A percentile compares a stretch with the other conserved stretches of the same genome.
Conservation (phyloP, 2,113 vertebrate genomes). For the Apeltes quadracus region DNA sequence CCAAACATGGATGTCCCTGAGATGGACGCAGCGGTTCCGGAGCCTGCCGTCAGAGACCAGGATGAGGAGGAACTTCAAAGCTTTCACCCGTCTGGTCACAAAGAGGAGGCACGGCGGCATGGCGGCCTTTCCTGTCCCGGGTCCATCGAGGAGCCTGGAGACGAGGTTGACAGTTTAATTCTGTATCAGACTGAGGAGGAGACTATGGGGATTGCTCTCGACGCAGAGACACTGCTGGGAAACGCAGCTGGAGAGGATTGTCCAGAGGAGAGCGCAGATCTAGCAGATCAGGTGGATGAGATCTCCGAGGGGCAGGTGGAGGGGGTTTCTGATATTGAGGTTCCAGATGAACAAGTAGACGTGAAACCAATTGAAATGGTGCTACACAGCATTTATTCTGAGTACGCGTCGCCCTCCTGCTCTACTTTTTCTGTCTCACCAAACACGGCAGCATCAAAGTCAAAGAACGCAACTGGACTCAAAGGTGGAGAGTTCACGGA, state of each 20-base stretch:
- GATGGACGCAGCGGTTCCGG: slow-evolving; percentile 36
- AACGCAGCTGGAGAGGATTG: slow-evolving; percentile 7
- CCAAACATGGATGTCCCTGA: slow-evolving; percentile 31
- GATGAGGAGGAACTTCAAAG: slow-evolving; percentile 38
- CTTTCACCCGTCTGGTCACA: slow-evolving; percentile 8
- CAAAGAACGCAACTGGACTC: slow-evolving; percentile 10
- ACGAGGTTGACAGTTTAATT: slow-evolving; percentile 59
- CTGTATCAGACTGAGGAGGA: slow-evolving; percentile 58
- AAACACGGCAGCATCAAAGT: slow-evolving; percentile 19
- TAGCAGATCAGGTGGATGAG: slow-evolving; percentile 61
- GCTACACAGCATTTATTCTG: slow-evolving; percentile 53
- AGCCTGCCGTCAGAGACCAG: slow-evolving; percentile 3
- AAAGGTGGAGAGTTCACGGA: not conserved
- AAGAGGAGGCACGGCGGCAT: slow-evolving; percentile 22
- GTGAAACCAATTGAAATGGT: slow-evolving; percentile 41
- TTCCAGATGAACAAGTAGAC: slow-evolving; percentile 29
- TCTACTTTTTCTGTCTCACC: slow-evolving; percentile 36
- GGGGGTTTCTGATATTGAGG: slow-evolving; percentile 10
- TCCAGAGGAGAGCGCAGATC: not conserved
- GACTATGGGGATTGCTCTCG: slow-evolving; percentile 31
- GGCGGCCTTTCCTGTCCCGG: slow-evolving; percentile 42
- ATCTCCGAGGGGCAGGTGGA: slow-evolving; percentile 41
- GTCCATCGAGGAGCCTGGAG: slow-evolving; percentile 48
- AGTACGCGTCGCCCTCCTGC: slow-evolving; percentile 41
- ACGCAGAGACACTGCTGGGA: slow-evolving; percentile 30